Percentiles rank a stretch among this genome's conserved stretches.
These are phyloP conservation scores for Drosophila stalkeri DNA, from an alignment of 2,888 invertebrate genomes.

Conservation along the genomic window DNA sequence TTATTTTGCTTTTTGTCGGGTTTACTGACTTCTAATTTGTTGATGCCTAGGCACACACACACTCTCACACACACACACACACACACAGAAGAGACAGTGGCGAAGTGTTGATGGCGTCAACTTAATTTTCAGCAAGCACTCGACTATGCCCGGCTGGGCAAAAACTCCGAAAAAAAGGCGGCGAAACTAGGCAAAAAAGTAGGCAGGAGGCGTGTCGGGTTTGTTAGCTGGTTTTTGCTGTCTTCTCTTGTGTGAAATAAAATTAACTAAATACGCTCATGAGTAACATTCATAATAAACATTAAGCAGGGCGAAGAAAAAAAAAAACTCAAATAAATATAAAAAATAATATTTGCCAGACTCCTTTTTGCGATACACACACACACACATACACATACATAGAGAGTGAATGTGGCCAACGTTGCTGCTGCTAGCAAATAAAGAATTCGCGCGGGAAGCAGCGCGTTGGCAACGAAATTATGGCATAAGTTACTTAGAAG, in stretches of 20 bases:
- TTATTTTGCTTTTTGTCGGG: constrained; percentile 50
- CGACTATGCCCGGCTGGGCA: constrained; percentile 59
- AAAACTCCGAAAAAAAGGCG: constrained; percentile 49
- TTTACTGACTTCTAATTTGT: constrained; percentile 80
- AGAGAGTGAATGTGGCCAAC: constrained; percentile 34
- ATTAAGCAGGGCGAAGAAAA: constrained; percentile 65
- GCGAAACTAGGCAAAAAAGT: constrained; percentile 53
- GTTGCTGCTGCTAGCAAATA: constrained; percentile 48
- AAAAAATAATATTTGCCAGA: constrained; percentile 82
- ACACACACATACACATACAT: background rate
- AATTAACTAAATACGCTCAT: constrained; percentile 82
- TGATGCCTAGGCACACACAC: constrained; percentile 49
- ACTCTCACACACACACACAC: constrained; percentile 23
- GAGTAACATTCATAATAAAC: constrained; percentile 82
- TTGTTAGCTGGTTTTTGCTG: constrained; percentile 44
- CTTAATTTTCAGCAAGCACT: constrained; percentile 75
- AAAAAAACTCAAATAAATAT: constrained; percentile 72
- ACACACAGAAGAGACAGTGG: constrained; percentile 57
- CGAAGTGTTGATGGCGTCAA: constrained; percentile 78
- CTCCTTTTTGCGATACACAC: constrained; percentile 72
- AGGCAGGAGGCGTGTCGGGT: constrained; percentile 6
- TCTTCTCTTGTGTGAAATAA: constrained; percentile 81
- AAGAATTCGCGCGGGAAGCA: constrained; percentile 60
- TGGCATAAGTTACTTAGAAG: constrained; percentile 79
- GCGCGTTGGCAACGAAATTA: constrained; percentile 64